These are phyloP conservation scores for Macrotis lagotis DNA, from an alignment of 2,113 vertebrate genomes.

Conservation along the genomic window DNA sequence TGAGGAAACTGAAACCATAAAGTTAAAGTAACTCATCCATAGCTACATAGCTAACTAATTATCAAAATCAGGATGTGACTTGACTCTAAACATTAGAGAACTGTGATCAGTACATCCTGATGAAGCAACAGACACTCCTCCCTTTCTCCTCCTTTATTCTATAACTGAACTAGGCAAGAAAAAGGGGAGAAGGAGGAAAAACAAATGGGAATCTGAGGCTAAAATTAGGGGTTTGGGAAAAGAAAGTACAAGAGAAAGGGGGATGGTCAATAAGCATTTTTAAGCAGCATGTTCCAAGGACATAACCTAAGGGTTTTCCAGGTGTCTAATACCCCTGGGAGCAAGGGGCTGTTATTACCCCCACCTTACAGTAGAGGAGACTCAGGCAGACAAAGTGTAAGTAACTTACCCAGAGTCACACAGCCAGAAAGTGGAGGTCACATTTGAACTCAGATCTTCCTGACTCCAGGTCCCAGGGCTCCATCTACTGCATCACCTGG, in stretches of 20 bases:
- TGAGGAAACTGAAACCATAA: neutral
- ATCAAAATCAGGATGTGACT: neutral
- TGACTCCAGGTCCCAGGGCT: neutral
- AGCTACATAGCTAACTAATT: neutral
- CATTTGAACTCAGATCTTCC: neutral
- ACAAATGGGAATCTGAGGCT: neutral
- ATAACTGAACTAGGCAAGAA: too few relatives aligned
- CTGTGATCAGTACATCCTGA: neutral
- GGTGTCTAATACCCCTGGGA: neutral
- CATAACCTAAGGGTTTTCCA: neutral
- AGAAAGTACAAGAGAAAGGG: neutral
- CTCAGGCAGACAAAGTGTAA: neutral
- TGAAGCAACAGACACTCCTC: neutral
- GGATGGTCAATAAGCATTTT: neutral
- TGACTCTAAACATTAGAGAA: neutral
- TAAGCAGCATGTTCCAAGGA: neutral
- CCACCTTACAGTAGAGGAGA: neutral
- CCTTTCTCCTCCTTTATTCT: neutral
- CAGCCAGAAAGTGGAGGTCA: neutral
- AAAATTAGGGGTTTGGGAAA: neutral
- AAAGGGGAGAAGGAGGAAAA: neutral
- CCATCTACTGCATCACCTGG: neutral
- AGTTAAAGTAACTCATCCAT: neutral
- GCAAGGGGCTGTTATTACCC: neutral
- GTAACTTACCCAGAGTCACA: neutral